Evolutionary conservation across 1,140 invertebrate genomes (phyloP), one percentile per base, ranked within the genome.

Genomic region (Gerris buenoi): DNA sequence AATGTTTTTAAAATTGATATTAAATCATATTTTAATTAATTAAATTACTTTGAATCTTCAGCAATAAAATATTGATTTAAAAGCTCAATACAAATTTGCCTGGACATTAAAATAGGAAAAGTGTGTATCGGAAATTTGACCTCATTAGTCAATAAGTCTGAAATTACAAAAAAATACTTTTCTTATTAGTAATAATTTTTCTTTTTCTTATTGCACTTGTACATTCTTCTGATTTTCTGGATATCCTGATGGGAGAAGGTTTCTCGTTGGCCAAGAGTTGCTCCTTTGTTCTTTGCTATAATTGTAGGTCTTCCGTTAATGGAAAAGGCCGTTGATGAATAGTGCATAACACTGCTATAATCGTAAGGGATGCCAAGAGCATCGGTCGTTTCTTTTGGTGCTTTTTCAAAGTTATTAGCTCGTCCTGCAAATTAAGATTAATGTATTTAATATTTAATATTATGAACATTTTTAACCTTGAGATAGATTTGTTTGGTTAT

Each of bases 271-370:
- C 88, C 88, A 69, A 81, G 66, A 22, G 68, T 69, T 0, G 67
- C 68, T 0, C 66, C 70, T 13, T 27, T 65, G 70, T 65, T 85
- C 80, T 81, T 85, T 0, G 85, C 78, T 5, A 82, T 76, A 65
- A 90, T 88, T 0, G 88, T 90, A 13, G 84, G 83, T 71, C 83
- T 73, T 1, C 85, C 84, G 73, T 91, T 91, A 59, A 74, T 81
- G 3, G 87, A 87, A 76, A 92, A 93, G 14, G 88, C 88, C 60
- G 82, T 85, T 15, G 83, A 78, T 0, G 86, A 89, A 72, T 93
- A 92, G 74, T 93, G 90, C 89, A 92, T 91, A 0, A 93, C 86
- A 68, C 88, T 90, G 62, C 83, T 81, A 72, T 88, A 91, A 76
- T 92, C 90, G 70, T 90, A 90, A 0, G 80, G 77, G 0, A 90